Percentiles rank a stretch among this genome's conserved stretches.
These are phyloP conservation scores for Palythoa grandiflora DNA, from an alignment of 92 coral and sea anemone genomes.

Conservation along the genomic window DNA sequence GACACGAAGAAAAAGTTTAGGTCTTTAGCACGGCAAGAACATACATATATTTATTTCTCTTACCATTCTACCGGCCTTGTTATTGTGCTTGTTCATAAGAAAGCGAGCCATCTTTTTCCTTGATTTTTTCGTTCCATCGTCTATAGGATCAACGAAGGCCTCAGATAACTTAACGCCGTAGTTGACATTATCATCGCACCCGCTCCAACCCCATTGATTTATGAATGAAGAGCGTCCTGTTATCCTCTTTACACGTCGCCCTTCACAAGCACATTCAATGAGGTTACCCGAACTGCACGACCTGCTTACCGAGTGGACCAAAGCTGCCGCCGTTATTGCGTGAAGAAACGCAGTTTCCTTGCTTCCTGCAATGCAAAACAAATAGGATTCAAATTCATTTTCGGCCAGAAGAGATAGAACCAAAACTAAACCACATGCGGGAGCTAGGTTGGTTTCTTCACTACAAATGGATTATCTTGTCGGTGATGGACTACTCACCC, in stretches of 20 bases:
- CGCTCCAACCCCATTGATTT: constrained; percentile 77
- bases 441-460: neutral
- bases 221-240: constrained; percentile 36
- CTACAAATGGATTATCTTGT: neutral
- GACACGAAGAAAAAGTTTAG: neutral
- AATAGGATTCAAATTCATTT: neutral
- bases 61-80: constrained; percentile 92
- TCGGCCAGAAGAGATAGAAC: neutral
- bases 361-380: constrained; percentile 77
- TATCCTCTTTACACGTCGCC: constrained; percentile 47
- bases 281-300: constrained; percentile 93
- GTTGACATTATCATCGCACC: constrained; percentile 84
- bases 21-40: neutral
- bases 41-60: constrained; percentile 3
- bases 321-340: constrained; percentile 98
- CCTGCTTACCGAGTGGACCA: constrained; percentile 93
- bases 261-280: constrained; percentile 82
- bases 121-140: constrained; percentile 52
- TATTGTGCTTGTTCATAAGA: constrained; percentile 90
- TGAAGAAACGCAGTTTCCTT: constrained; percentile 95
- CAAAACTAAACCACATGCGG: neutral
- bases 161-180: constrained; percentile 86
- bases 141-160: constrained; percentile 84
- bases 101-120: constrained; percentile 65
- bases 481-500: neutral